Base-by-base conservation (phyloP, 2,888 invertebrate genomes). In the Cheilosia grossa region DNA sequence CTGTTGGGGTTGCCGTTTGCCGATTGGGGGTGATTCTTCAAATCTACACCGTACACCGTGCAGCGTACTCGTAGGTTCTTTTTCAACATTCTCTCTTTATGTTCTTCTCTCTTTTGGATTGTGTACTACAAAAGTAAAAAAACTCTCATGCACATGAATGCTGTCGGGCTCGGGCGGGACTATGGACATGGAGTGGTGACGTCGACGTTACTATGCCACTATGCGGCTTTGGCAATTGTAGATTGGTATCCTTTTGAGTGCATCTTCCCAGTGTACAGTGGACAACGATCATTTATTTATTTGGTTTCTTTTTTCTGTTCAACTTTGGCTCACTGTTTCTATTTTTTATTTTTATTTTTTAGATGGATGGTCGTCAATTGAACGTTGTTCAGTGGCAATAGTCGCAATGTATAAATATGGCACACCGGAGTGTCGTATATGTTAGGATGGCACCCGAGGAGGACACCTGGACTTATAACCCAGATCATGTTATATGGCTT, bases 391-490 rank as follows among this genome's bases (percentile, higher is more conserved):
- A 73, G 61, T 72, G 63, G 63, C 63, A 69, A 63, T 67, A 47
- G 77, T 67, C 44, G 37, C 27, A 61, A 53, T 17, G 44, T 51
- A 73, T 66, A 27, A 58, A 78, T 30, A 51, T 49, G 63, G 37
- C 6, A 44, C 33, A 13, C 56, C 2, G 21, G 37, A 58, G 58
- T 27, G n/a, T 30, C 42, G 40, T 47, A 30, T 44, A 59, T 13
- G 53, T 24, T 37, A 67, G 33, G 61, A 42, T 53, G 40, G 24
- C 49, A 67, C 72, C 51, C 67, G 61, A 49, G 53, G 78, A 77
- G 66, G 51, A 67, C 79, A 79, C 82, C 79, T 79, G 67, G 67
- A 82, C 78, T 79, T 78, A 78, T 82, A 66, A 78, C 82, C 63
- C 56, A 73, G 63, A 79, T 79, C 27, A 53, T 58, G 56, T 64